These are phyloP conservation scores for Asobara japonica DNA, from an alignment of 1,140 invertebrate species.

Conservation along the genomic window DNA sequence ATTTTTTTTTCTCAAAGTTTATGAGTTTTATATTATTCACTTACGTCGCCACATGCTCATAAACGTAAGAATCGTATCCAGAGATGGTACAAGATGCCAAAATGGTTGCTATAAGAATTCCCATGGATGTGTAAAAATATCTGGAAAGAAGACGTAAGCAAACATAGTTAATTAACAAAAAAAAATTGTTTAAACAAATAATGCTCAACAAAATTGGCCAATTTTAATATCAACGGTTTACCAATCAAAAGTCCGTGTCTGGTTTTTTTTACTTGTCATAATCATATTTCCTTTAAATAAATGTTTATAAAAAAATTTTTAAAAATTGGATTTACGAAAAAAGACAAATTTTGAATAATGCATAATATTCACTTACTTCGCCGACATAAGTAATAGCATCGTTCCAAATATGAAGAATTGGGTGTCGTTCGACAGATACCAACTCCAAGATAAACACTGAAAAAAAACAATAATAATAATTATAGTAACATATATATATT, in stretches of 20 bases:
- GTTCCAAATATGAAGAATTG: slow-evolving; percentile 76
- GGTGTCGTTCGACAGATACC: slow-evolving; percentile 86
- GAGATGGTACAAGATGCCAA: slow-evolving; percentile 50
- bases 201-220: too few species aligned
- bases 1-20: too few species aligned
- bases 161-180: too few species aligned
- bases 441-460: slow-evolving; percentile 82
- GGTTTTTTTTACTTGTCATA: too few species aligned
- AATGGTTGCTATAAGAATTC: slow-evolving; percentile 46
- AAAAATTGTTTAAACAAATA: too few species aligned
- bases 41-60: slow-evolving; percentile 64
- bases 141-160: slow-evolving; percentile 46
- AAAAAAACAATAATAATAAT: slow-evolving; percentile 34
- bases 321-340: neutral
- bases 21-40: slow-evolving; percentile 34
- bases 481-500: too few species aligned
- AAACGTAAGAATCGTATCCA: slow-evolving; percentile 56
- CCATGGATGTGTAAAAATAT: slow-evolving; percentile 51
- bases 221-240: too few species aligned
- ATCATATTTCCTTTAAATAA: too few species aligned
- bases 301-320: neutral
- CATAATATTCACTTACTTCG: slow-evolving; percentile 61
- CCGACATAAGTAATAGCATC: slow-evolving; percentile 67
- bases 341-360: neutral
- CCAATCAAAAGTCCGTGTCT: too few species aligned